Percentiles rank a stretch among this genome's conserved stretches.
These are phyloP conservation scores for Wasmannia auropunctata DNA, from an alignment of 1,140 invertebrate genomes.

Conservation along the genomic window DNA sequence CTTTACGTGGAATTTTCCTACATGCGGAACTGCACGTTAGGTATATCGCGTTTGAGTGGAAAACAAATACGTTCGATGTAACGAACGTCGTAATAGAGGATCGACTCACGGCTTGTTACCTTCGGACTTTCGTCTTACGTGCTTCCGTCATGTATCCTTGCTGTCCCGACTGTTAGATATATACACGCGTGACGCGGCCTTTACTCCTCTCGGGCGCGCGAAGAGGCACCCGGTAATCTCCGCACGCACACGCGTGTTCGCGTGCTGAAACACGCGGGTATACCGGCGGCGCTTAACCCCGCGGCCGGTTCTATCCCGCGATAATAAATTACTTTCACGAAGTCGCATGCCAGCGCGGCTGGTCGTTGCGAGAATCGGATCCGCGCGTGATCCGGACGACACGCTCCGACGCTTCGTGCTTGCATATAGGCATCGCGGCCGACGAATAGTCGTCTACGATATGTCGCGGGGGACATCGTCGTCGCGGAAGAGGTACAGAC, in stretches of 20 bases:
- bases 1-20: neutral
- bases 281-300: neutral
- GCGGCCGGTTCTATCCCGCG: conserved; percentile 12
- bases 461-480: neutral
- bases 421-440: neutral
- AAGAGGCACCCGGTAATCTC: conserved; percentile 9
- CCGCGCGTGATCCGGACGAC: conserved; percentile 28
- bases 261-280: neutral
- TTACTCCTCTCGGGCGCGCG: conserved; percentile 7
- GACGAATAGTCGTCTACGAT: neutral
- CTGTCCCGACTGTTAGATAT: neutral
- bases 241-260: neutral
- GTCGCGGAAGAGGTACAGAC: neutral
- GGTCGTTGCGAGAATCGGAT: conserved; percentile 22
- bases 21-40: neutral
- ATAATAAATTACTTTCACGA: conserved; percentile 51
- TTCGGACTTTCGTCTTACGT: neutral
- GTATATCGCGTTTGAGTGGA: neutral
- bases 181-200: neutral
- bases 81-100: neutral
- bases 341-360: neutral
- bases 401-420: neutral
- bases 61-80: neutral
- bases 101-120: neutral
- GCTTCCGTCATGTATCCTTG: neutral